These are phyloP conservation scores for Dynastes maya DNA, from an alignment of 2,888 invertebrate genomes.

Conservation along the genomic window DNA sequence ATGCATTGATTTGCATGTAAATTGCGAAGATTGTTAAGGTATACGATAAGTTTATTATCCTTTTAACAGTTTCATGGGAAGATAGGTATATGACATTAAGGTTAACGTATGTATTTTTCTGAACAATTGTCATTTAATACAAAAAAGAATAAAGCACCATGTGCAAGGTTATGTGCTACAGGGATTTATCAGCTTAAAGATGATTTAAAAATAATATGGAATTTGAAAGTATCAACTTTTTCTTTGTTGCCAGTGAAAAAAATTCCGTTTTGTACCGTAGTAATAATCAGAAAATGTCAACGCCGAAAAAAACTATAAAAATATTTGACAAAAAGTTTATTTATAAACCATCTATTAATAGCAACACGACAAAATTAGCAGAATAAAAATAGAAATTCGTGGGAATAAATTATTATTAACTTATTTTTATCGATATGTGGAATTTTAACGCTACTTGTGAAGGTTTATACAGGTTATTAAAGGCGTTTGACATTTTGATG, in stretches of 20 bases:
- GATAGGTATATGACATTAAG: not conserved
- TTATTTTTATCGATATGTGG: slow-evolving; percentile 28
- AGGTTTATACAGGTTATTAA: slow-evolving; percentile 35
- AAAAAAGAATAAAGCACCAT: not conserved
- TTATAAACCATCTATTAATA: slow-evolving; percentile 35
- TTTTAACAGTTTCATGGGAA: too few relatives aligned
- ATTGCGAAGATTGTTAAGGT: not conserved
- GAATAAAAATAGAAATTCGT: slow-evolving; percentile 33
- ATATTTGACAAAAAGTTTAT: slow-evolving; percentile 29
- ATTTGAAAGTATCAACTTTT: slow-evolving; percentile 31
- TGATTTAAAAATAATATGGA: slow-evolving; percentile 15
- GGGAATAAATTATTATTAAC: slow-evolving; percentile 34
- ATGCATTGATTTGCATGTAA: slow-evolving; percentile 9
- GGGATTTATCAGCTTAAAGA: slow-evolving; percentile 4
- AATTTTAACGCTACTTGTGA: slow-evolving; percentile 24
- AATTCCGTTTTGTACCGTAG: slow-evolving; percentile 31
- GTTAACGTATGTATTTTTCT: not conserved
- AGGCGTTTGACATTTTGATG: slow-evolving; percentile 39
- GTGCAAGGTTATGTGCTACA: slow-evolving; percentile 22
- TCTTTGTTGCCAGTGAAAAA: slow-evolving; percentile 15
- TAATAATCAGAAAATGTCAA: slow-evolving; percentile 22
- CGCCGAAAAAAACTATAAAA: slow-evolving; percentile 28
- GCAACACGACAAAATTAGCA: slow-evolving; percentile 19
- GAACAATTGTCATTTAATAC: not conserved
- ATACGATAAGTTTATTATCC: not conserved